These are phyloP conservation scores for Morpho helenor DNA, from an alignment of 2,888 invertebrate species.

Conservation along the genomic window DNA sequence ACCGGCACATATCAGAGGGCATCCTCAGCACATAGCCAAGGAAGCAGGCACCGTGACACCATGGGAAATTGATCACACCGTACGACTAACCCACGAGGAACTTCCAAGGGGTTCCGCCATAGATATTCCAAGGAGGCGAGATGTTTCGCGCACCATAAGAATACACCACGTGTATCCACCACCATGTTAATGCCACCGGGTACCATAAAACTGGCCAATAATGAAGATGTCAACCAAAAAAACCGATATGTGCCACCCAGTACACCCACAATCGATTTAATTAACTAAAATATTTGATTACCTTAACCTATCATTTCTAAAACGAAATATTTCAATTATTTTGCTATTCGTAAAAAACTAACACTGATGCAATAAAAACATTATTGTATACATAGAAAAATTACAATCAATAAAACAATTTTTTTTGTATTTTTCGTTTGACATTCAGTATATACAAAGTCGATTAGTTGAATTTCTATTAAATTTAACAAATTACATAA, in stretches of 20 bases:
- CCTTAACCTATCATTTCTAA: conserved; percentile 12
- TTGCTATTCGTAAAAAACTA: no score
- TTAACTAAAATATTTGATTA: background rate
- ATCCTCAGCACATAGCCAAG: conserved; percentile 22
- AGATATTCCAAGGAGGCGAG: conserved; percentile 15
- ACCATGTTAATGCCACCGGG: conserved; percentile 22
- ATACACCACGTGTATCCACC: conserved; percentile 21
- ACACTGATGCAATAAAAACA: no score
- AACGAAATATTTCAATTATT: conserved; percentile 18
- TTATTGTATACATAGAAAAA: no score
- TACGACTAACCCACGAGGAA: conserved; percentile 35
- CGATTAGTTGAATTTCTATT: no score
- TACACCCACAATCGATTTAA: background rate
- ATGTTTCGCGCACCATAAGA: conserved; percentile 17
- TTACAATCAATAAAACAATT: no score
- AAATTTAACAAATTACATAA: no score
- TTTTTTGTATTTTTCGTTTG: no score
- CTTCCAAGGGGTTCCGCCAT: conserved; percentile 30
- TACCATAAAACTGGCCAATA: conserved; percentile 27
- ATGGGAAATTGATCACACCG: conserved; percentile 22
- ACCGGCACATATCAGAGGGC: conserved; percentile 27
- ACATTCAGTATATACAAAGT: no score
- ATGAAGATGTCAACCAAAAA: conserved; percentile 16
- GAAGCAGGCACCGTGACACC: conserved; percentile 25
- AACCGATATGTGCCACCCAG: conserved; percentile 12